These are phyloP conservation scores for Myotis pilosus DNA, from an alignment of 2,797 vertebrate genomes.

Conservation along the genomic window DNA sequence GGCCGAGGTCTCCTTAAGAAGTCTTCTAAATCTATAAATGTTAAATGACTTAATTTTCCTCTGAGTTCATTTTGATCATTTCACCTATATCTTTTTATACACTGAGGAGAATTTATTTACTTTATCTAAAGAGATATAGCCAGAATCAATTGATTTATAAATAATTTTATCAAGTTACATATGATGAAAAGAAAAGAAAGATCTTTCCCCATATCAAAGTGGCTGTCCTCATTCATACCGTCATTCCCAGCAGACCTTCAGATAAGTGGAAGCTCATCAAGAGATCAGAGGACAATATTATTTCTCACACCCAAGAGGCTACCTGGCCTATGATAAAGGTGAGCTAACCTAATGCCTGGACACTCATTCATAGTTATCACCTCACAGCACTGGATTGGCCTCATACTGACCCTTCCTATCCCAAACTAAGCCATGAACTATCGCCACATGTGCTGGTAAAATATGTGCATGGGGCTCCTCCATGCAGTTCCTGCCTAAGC, in stretches of 20 bases:
- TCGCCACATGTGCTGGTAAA: neutral
- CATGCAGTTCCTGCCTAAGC: neutral
- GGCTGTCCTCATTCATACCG: neutral
- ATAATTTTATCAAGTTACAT: neutral
- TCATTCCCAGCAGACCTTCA: neutral
- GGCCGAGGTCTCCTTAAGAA: neutral
- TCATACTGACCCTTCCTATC: neutral
- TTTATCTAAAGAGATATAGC: neutral
- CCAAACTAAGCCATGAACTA: neutral
- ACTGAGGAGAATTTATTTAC: neutral
- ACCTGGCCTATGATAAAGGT: neutral
- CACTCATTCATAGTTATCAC: neutral
- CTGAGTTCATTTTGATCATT: neutral
- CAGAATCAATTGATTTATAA: neutral
- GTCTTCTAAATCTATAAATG: neutral
- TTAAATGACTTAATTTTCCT: neutral
- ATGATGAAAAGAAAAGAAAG: conserved; percentile 12
- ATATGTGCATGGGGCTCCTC: neutral
- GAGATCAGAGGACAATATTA: neutral
- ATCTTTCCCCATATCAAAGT: neutral
- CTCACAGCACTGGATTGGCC: neutral
- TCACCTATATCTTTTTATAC: neutral
- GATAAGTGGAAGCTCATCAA: neutral
- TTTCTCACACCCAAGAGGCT: neutral
- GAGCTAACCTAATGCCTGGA: neutral